These are phyloP conservation scores for Epistrophe grossulariae DNA, from an alignment of 2,888 invertebrate genomes.

Conservation along the genomic window DNA sequence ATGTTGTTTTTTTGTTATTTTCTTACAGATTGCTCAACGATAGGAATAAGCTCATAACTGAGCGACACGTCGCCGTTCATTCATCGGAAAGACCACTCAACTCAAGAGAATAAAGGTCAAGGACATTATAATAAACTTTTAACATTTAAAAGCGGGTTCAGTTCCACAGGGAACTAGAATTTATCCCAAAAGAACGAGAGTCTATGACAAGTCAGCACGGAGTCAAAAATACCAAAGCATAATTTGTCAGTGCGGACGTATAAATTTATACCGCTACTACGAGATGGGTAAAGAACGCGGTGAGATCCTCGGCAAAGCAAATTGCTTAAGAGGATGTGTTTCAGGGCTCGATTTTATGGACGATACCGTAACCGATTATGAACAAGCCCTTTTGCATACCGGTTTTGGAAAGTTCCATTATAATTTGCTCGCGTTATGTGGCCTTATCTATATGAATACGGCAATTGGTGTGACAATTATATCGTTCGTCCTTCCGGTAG, in stretches of 20 bases:
- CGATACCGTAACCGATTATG: conserved; percentile 81
- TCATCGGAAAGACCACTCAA: conserved; percentile 2
- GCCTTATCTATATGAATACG: conserved; percentile 92
- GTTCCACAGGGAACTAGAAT: conserved; percentile 44
- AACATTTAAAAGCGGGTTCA: neutral
- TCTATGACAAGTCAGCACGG: conserved; percentile 61
- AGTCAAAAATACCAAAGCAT: conserved; percentile 46
- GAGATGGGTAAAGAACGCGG: conserved; percentile 77
- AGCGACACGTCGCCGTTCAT: conserved; percentile 16
- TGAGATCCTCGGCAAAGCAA: conserved; percentile 48
- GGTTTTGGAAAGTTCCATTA: conserved; percentile 94
- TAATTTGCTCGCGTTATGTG: conserved; percentile 89
- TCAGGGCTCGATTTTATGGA: conserved; percentile 82
- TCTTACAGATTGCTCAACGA: conserved; percentile 65
- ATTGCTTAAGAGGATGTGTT: conserved; percentile 62
- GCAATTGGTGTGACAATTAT: conserved; percentile 92
- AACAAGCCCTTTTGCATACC: conserved; percentile 83
- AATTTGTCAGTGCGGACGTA: conserved; percentile 61
- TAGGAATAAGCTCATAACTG: conserved; percentile 59
- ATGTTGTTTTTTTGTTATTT: conserved; percentile 1
- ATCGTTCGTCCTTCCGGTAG: conserved; percentile 93
- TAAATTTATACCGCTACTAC: conserved; percentile 74
- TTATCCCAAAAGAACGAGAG: conserved; percentile 16
- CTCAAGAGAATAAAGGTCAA: conserved; percentile 24
- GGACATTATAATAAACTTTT: conserved; percentile 19